phyloP scores from a whole-genome alignment of 2,113 vertebrate species.

The Xiphophorus couchianus region DNA sequence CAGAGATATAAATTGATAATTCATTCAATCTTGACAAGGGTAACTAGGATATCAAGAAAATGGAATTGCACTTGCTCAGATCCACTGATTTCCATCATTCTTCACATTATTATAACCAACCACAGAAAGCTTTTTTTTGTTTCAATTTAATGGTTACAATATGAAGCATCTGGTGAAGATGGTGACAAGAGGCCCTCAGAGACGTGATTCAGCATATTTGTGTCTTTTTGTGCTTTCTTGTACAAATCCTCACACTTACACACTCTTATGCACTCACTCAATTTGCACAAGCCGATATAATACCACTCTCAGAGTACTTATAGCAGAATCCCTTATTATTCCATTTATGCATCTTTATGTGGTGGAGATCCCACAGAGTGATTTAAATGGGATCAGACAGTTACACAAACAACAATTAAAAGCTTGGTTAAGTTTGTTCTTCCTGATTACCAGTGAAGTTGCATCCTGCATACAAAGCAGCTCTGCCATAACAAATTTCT shows the following conservation, averaged over 20 bases:
- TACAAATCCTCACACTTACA: conserved; percentile 15
- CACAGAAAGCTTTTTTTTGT: background rate
- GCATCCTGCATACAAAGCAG: conserved; percentile 63
- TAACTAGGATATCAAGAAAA: conserved; percentile 13
- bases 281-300: conserved; percentile 30
- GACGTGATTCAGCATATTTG: background rate
- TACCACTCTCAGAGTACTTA: conserved; percentile 50
- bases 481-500: conserved; percentile 58
- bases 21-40: background rate
- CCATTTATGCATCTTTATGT: conserved; percentile 44
- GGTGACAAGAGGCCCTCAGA: background rate
- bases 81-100: conserved; percentile 25
- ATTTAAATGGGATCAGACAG: conserved; percentile 73
- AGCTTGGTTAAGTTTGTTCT: conserved; percentile 80
- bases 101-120: background rate
- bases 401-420: conserved; percentile 82
- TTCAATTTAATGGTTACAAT: background rate
- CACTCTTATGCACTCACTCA: conserved; percentile 39
- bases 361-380: conserved; percentile 49
- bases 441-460: conserved; percentile 74
- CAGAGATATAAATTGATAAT: conserved; percentile 10
- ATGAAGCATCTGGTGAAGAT: background rate
- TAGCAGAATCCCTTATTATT: conserved; percentile 53
- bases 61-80: background rate
- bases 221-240: conserved; percentile 1